Percentiles rank a stretch among this genome's conserved stretches.
Evolutionary conservation across 2,888 invertebrate genomes (phyloP).

Genomic region (Rosalia funebris): DNA sequence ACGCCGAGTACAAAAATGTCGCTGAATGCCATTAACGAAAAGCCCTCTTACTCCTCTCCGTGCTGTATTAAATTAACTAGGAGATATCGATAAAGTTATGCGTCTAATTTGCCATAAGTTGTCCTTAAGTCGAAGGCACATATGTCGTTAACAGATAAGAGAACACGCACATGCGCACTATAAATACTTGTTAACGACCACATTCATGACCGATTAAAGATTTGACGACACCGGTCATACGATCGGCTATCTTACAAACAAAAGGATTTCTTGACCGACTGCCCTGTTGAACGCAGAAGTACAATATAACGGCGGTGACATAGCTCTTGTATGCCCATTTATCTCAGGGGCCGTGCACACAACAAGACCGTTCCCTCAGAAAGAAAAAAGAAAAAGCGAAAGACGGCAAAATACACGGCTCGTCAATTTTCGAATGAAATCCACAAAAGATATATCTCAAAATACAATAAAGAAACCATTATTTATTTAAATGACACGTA

Average conservation of each 20-base stretch:
- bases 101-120: constrained; percentile 47
- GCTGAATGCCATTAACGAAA: too few relatives aligned
- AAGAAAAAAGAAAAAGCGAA: too few relatives aligned
- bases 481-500: too few relatives aligned
- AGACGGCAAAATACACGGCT: too few relatives aligned
- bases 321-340: neutral
- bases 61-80: constrained; percentile 28
- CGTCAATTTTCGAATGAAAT: too few relatives aligned
- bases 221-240: constrained; percentile 39
- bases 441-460: too few relatives aligned
- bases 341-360: neutral
- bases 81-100: constrained; percentile 40
- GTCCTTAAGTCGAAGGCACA: constrained; percentile 43
- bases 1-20: too few relatives aligned
- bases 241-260: constrained; percentile 20
- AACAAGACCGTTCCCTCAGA: neutral
- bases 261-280: constrained; percentile 16
- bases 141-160: constrained; percentile 48
- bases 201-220: constrained; percentile 41
- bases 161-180: constrained; percentile 46
- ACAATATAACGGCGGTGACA: constrained; percentile 6
- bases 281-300: neutral
- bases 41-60: neutral
- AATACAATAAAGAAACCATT: too few relatives aligned
- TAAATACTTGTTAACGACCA: constrained; percentile 47